These are phyloP conservation scores for Oopsacas minuta DNA, from an alignment of 37 sponge, comb jelly and placozoan genomes.

Conservation along the genomic window DNA sequence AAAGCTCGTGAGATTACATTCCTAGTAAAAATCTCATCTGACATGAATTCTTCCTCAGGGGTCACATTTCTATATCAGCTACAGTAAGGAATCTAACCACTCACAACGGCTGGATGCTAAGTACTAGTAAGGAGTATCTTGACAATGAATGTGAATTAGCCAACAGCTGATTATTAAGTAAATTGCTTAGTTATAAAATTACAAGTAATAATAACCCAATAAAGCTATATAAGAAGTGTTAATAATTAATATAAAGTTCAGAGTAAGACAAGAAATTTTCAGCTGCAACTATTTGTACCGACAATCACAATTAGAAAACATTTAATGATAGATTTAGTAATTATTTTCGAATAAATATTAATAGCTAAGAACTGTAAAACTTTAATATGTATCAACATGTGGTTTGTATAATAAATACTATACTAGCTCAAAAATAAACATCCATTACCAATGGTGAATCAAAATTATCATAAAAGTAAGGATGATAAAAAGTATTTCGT, in stretches of 20 bases:
- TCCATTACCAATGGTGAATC: conserved; percentile 11
- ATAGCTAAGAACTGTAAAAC: too few species aligned
- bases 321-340: too few species aligned
- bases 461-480: not conserved
- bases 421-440: not conserved
- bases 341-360: too few species aligned
- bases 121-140: not conserved
- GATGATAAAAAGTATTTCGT: not conserved
- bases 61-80: not conserved
- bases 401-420: not conserved
- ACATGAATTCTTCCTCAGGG: not conserved
- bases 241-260: too few species aligned
- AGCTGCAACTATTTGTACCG: too few species aligned
- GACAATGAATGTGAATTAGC: too few species aligned
- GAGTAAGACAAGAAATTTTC: too few species aligned
- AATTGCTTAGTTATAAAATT: too few species aligned
- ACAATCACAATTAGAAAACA: too few species aligned
- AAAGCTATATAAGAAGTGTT: too few species aligned
- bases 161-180: too few species aligned
- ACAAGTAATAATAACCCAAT: too few species aligned
- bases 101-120: not conserved
- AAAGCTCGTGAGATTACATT: not conserved
- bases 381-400: not conserved
- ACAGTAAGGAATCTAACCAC: not conserved
- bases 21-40: not conserved